Evolutionary conservation across 2,888 invertebrate species (phyloP).

Genomic region (Apoderus coryli): DNA sequence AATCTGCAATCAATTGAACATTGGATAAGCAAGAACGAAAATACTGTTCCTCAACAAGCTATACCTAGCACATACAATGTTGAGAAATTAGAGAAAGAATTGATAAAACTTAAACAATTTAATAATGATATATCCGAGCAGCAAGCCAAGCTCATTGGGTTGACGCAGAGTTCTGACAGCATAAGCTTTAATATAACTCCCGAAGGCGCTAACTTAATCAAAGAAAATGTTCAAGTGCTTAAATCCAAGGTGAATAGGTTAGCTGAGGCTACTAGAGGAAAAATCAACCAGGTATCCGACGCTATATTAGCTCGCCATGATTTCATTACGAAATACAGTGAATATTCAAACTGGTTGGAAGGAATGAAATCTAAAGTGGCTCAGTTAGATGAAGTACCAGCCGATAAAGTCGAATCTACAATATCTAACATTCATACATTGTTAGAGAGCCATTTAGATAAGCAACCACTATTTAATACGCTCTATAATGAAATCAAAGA

Average conservation of each 20-base stretch:
- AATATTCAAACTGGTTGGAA: slow-evolving; percentile 69
- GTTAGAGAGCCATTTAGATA: slow-evolving; percentile 73
- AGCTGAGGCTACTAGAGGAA: slow-evolving; percentile 59
- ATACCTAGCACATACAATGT: slow-evolving; percentile 48
- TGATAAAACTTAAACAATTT: slow-evolving; percentile 62
- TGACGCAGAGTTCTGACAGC: slow-evolving; percentile 68
- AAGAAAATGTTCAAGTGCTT: slow-evolving; percentile 56
- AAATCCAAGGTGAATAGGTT: slow-evolving; percentile 60
- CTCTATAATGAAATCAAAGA: slow-evolving; percentile 76
- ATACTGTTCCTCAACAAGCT: slow-evolving; percentile 41
- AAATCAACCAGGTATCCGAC: slow-evolving; percentile 69
- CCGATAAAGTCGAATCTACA: slow-evolving; percentile 66
- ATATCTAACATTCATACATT: slow-evolving; percentile 67
- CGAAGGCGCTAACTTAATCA: slow-evolving; percentile 59
- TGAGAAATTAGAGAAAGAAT: slow-evolving; percentile 60
- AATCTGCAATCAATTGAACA: slow-evolving; percentile 61
- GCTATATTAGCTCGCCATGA: slow-evolving; percentile 71
- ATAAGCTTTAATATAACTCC: slow-evolving; percentile 63
- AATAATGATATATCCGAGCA: slow-evolving; percentile 77
- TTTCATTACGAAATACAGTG: slow-evolving; percentile 61
- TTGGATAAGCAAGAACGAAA: slow-evolving; percentile 60
- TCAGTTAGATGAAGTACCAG: slow-evolving; percentile 65
- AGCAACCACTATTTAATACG: slow-evolving; percentile 59
- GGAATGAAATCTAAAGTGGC: slow-evolving; percentile 54
- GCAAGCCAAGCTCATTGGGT: slow-evolving; percentile 63